Evolutionary conservation across 35 echinoderm and acorn worm genomes (phyloP).

Genomic region (Acanthaster planci): DNA sequence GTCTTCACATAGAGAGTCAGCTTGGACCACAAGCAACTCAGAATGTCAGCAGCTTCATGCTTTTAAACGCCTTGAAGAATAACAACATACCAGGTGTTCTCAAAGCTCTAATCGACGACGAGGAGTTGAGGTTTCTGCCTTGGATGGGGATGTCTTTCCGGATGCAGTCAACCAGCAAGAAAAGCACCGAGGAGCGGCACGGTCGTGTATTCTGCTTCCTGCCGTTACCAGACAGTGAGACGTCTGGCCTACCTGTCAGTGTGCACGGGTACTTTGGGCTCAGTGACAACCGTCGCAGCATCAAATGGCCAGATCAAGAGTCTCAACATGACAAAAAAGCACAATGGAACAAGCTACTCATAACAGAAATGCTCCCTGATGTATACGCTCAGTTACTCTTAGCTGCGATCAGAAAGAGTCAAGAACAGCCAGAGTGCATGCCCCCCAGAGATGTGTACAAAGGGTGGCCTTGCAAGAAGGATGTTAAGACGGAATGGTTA

Average conservation of each 20-base stretch:
- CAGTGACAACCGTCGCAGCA: slow-evolving; percentile 66
- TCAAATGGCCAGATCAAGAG: slow-evolving; percentile 89
- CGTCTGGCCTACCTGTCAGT: slow-evolving; percentile 84
- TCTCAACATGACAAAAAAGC: slow-evolving; percentile 58
- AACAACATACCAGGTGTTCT: background rate
- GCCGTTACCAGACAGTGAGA: slow-evolving; percentile 75
- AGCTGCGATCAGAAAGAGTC: background rate
- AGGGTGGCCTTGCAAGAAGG: background rate
- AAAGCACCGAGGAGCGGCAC: background rate
- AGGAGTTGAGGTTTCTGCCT: slow-evolving; percentile 29
- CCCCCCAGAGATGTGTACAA: background rate
- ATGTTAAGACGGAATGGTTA: background rate
- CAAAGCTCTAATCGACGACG: background rate
- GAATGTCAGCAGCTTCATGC: background rate
- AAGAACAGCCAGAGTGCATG: background rate
- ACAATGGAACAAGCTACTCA: slow-evolving; percentile 76
- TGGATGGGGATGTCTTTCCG: slow-evolving; percentile 32
- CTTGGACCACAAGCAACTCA: background rate
- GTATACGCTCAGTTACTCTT: slow-evolving; percentile 54
- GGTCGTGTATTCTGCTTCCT: slow-evolving; percentile 94
- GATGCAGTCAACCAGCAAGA: background rate
- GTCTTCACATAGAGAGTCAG: background rate
- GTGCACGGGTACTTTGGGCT: slow-evolving; percentile 94
- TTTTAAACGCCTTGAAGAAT: background rate
- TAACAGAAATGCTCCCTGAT: slow-evolving; percentile 67